Percentiles rank a stretch among this genome's conserved stretches.
Conservation (phyloP, 2,113 vertebrate species). For the Piaya cayana region DNA sequence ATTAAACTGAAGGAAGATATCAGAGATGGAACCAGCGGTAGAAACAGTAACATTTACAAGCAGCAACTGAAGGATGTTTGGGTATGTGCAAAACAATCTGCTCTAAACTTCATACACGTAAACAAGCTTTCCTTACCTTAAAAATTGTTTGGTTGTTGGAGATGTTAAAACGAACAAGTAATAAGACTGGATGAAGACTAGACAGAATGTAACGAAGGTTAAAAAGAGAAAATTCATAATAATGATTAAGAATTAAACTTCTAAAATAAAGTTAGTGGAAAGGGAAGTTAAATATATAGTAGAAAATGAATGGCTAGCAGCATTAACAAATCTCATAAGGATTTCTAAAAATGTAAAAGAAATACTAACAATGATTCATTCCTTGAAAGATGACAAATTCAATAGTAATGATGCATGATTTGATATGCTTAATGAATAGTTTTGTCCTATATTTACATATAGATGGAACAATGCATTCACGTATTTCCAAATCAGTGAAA, state of each 20-base stretch:
- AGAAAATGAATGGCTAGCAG: not conserved
- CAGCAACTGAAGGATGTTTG: not conserved
- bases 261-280: not conserved
- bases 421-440: not conserved
- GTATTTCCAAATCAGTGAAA: not conserved
- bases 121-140: not conserved
- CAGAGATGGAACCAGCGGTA: not conserved
- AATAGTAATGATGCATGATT: not conserved
- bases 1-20: not conserved
- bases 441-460: not conserved
- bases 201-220: not conserved
- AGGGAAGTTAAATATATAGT: not conserved
- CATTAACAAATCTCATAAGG: not conserved
- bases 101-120: not conserved
- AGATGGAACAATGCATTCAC: not conserved
- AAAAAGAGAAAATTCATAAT: not conserved
- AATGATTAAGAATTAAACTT: not conserved
- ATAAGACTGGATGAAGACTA: not conserved
- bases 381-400: not conserved
- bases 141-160: not conserved
- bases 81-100: not conserved
- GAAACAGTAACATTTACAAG: not conserved
- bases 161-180: not conserved
- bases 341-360: not conserved
- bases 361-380: not conserved